Evolutionary conservation across 1,140 invertebrate genomes (phyloP).

Genomic region (Apolygus lucorum): DNA sequence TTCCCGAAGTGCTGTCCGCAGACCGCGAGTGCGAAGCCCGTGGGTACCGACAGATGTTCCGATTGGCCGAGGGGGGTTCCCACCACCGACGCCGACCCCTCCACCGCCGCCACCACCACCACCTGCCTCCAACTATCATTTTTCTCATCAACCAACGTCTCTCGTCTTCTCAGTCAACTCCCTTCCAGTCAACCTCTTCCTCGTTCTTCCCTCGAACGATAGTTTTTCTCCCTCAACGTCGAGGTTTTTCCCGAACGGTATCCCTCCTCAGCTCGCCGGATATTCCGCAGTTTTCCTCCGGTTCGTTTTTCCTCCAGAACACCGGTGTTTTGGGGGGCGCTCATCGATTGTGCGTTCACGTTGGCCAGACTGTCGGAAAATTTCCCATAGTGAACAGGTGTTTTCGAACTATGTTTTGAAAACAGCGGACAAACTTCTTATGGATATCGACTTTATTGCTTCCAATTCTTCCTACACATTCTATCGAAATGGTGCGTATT

Average conservation of each 20-base stretch:
- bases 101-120: background rate
- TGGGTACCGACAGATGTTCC: slow-evolving; percentile 6
- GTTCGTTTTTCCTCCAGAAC: slow-evolving; percentile 19
- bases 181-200: background rate
- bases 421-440: slow-evolving; percentile 5
- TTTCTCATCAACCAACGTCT: background rate
- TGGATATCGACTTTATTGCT: background rate
- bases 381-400: slow-evolving; percentile 53
- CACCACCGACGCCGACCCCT: background rate
- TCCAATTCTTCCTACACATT: no score
- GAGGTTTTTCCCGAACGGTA: background rate
- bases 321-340: slow-evolving; percentile 1
- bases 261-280: background rate
- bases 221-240: background rate
- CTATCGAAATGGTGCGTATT: no score
- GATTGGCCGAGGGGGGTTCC: background rate
- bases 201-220: background rate
- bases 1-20: background rate
- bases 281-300: background rate
- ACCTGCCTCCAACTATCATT: background rate
- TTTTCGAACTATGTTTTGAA: slow-evolving; percentile 42
- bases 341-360: slow-evolving; percentile 29
- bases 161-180: slow-evolving; percentile 7
- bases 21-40: background rate
- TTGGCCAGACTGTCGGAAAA: slow-evolving; percentile 53